Evolutionary conservation across 2,113 vertebrate species (phyloP), one percentile per base, ranked within the genome.

Genomic region (Amia ocellicauda): DNA sequence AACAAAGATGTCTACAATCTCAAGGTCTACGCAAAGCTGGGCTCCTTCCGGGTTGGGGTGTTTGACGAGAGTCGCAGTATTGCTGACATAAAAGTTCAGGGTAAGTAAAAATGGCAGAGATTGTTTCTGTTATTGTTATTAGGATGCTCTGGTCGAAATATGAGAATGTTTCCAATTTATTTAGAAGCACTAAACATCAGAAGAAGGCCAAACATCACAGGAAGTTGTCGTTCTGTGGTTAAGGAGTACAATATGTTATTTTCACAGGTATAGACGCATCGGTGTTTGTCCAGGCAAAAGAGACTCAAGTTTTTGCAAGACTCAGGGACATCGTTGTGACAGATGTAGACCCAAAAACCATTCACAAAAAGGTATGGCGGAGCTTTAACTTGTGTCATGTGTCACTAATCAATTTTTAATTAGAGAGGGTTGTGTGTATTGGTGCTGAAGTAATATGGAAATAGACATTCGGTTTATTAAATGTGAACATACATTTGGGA

Each of bases 1-100:
- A 86, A 93, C 22, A 85, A 80, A 3, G 84, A 89, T 23, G 13
- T 93, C 11, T 87, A 93, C 76, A 80, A 80, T 70, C 94, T 98
- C 70, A 94, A 93, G 70, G 69, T 98, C n/a, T 93, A 88, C 68
- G 94, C 95, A 36, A 78, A 90, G 58, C 80, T 99, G 81, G 91
- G 89, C 56, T 90, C 92, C 54, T 95, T 99, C 78, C 91, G 84
- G 47, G 86, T 98, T 64, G 80, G 77, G 62, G 86, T 99, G 68
- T 93, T 91, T 10, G 92, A 98, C 50, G 92, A 93, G 53, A 82
- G 79, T 63, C 72, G 70, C 72, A 93, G 78, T 80, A 95, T 99
- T 54, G 95, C 95, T 20, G 93, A 99, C 78, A 94, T 99, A 79
- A 88, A 87, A 78, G 86, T 99, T 60, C 91, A 94, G 90, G 97